phyloP scores from a whole-genome alignment of 2,888 invertebrate species.

The Anarsia innoxiella region DNA sequence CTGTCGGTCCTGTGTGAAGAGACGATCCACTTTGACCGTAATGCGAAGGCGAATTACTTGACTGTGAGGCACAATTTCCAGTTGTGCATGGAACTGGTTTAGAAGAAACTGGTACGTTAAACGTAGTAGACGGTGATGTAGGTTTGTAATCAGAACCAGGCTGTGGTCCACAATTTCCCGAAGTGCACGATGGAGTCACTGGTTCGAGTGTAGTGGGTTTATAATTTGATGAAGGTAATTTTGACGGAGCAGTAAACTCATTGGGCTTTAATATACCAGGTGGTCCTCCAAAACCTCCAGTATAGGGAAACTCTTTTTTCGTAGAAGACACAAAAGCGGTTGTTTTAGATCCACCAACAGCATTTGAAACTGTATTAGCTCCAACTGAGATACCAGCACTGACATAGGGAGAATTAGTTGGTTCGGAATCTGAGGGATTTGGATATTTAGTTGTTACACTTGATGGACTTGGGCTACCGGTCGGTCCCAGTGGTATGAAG shows the following conservation, averaged over 20 bases:
- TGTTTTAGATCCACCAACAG: not conserved
- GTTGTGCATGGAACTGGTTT: slow-evolving; percentile 4
- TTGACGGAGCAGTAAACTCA: slow-evolving; percentile 8
- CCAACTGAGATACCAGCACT: slow-evolving; percentile 10
- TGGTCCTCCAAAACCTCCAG: slow-evolving; percentile 29
- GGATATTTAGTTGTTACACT: slow-evolving; percentile 5
- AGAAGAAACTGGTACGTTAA: too few relatives aligned
- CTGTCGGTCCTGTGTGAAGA: not conserved
- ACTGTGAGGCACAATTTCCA: slow-evolving; percentile 6
- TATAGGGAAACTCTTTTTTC: slow-evolving; percentile 19
- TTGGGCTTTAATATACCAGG: slow-evolving; percentile 22
- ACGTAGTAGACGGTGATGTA: not conserved
- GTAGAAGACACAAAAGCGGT: slow-evolving; percentile 3
- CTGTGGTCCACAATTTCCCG: slow-evolving; percentile 5
- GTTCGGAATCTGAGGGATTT: too few relatives aligned
- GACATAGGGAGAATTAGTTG: slow-evolving; percentile 1
- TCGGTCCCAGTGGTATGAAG: slow-evolving; percentile 12
- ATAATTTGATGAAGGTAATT: slow-evolving; percentile 3
- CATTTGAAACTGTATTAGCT: slow-evolving; percentile 5
- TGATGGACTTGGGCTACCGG: slow-evolving; percentile 4
- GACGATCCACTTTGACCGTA: not conserved
- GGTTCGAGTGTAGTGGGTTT: too few relatives aligned
- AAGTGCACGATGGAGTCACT: slow-evolving; percentile 3
- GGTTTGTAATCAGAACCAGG: not conserved
- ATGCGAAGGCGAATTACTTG: not conserved